Evolutionary conservation across 2,113 vertebrate genomes (phyloP).

Genomic region (Microcebus lehilahytsara): DNA sequence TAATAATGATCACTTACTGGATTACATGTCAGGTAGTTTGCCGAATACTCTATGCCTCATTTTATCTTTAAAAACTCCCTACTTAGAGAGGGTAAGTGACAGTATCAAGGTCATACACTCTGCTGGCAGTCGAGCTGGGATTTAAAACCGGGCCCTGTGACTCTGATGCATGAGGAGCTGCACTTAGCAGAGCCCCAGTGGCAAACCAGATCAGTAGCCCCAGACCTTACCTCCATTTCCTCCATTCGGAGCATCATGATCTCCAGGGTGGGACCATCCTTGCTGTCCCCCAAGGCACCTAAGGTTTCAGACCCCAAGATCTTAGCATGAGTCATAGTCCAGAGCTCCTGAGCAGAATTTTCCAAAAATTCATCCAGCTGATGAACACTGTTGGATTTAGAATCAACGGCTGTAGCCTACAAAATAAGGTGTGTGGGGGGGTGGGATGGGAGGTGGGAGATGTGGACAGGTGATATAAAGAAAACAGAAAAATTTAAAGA

Average conservation of each 20-base stretch:
- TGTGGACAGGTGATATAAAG: neutral
- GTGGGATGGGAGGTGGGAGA: no score
- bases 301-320: constrained; percentile 59
- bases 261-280: constrained; percentile 85
- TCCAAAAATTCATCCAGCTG: constrained; percentile 84
- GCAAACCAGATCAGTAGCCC: neutral
- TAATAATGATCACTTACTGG: neutral
- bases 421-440: neutral
- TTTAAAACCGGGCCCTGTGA: neutral
- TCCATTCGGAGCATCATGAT: constrained; percentile 95
- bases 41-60: neutral
- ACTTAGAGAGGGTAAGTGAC: neutral
- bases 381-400: constrained; percentile 72
- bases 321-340: constrained; percentile 71
- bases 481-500: neutral
- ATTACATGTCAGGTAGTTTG: neutral
- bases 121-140: neutral
- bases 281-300: constrained; percentile 62
- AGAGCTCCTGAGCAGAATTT: constrained; percentile 76
- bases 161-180: neutral
- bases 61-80: neutral
- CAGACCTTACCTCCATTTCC: constrained; percentile 92
- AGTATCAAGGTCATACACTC: neutral
- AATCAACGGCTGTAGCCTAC: constrained; percentile 80
- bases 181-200: neutral